Percentiles rank a stretch among this genome's conserved stretches.
Conservation (phyloP, 1,140 invertebrate genomes). For the Aradophagus sp. region DNA sequence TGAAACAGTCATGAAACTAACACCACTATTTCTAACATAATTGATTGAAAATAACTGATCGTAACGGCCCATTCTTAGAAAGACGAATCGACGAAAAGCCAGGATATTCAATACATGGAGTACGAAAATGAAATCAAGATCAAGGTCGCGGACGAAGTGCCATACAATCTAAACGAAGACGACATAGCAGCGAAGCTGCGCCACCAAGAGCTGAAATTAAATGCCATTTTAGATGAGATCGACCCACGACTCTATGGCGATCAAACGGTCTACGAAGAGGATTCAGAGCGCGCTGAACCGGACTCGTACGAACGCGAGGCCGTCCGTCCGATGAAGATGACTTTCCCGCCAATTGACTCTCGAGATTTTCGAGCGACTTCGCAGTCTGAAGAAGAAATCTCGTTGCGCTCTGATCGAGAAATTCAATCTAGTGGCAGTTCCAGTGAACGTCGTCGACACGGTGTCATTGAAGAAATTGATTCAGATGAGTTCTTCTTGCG, state of each 20-base stretch:
- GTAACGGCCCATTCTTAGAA: no score
- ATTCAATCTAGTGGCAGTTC: conserved; percentile 74
- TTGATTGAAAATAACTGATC: no score
- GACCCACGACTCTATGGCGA: conserved; percentile 53
- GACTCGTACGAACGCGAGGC: conserved; percentile 60
- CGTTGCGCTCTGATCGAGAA: conserved; percentile 70
- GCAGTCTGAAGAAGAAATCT: conserved; percentile 62
- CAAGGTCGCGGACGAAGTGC: conserved; percentile 18
- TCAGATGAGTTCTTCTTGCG: conserved; percentile 90
- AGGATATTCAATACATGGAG: conserved; percentile 52
- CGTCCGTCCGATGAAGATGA: conserved; percentile 26
- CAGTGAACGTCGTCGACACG: conserved; percentile 73
- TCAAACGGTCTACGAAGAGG: conserved; percentile 49
- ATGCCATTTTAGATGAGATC: conserved; percentile 34
- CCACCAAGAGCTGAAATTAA: conserved; percentile 35
- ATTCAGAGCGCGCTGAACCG: conserved; percentile 46
- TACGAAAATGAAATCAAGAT: conserved; percentile 53
- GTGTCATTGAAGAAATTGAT: conserved; percentile 87
- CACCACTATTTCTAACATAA: no score
- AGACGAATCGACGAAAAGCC: conserved; percentile 16
- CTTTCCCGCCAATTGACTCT: conserved; percentile 64
- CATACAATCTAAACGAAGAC: conserved; percentile 32
- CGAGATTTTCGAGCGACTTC: conserved; percentile 51
- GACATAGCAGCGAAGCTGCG: conserved; percentile 33
- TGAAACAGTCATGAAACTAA: no score